Base-by-base conservation (phyloP, 2,888 invertebrate species). In the Amphipoea lucens region DNA sequence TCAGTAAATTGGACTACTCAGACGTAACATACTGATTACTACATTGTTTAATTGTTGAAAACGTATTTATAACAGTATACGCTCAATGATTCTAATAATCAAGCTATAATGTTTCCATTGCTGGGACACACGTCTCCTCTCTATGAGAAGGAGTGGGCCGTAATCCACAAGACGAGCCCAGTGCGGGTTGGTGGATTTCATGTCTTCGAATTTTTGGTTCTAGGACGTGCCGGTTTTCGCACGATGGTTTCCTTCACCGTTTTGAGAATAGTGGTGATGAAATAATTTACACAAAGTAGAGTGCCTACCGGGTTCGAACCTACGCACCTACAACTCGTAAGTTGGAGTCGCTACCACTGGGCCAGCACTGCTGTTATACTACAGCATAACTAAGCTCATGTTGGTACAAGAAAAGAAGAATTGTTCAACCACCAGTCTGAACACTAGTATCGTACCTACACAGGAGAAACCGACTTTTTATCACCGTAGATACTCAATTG, bases 1-100 rank as follows among this genome's bases (percentile, higher is more conserved):
- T 77, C 74, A 76, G 77, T 85, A 29, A 81, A 74, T 71, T 54
- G 42, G 29, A 12, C 71, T 45, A 71, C 20, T 81, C 74, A 65
- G 11, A 23, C 60, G 45, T 54, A 72, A 72, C 54, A 48, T 42
- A 73, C 40, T 60, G 48, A 82, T 79, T 68, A 79, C 17, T 57
- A 36, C 17, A 42, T 70, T 54, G 36, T 54, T 69, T 79, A 65
- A 45, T 57, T 54, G 5, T 66, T 23, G 63, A n/a, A 63, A 42
- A 63, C 23, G 14, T 51, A 62, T 57, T 57, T 57, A n/a, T 36
- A 36, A 67, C 12, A 51, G 40, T 45, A 9, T 57, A 71, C 17
- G 5, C 23, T 57, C 4, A 57, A 23, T n/a, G 9, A 57, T 57
- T 57, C 23, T 23, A 23, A 57, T 57, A 57, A 57, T n/a, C 57